These are phyloP conservation scores for Aphaenogaster ashmeadi DNA, from an alignment of 1,140 invertebrate genomes.

Conservation along the genomic window DNA sequence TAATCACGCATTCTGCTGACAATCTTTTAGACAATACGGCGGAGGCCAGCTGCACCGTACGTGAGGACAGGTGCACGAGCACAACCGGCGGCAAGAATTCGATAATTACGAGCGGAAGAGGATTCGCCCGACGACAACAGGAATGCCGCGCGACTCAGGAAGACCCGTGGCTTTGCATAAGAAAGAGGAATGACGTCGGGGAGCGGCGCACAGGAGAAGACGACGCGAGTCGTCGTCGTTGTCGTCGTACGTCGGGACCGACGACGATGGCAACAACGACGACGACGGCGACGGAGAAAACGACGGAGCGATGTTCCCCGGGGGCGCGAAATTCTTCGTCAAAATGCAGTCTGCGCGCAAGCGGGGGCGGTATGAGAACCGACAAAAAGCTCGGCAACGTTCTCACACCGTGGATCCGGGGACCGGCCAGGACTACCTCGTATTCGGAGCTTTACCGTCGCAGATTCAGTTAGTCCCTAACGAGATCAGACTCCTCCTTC, in stretches of 20 bases:
- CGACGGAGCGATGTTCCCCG: conserved; percentile 15
- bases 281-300: background rate
- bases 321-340: conserved; percentile 35
- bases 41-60: conserved; percentile 68
- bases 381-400: conserved; percentile 75
- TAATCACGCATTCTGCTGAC: conserved; percentile 27
- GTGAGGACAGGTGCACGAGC: conserved; percentile 45
- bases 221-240: background rate
- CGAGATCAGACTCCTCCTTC: conserved; percentile 49
- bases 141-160: conserved; percentile 49
- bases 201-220: background rate
- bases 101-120: conserved; percentile 75
- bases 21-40: conserved; percentile 67
- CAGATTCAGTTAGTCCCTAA: conserved; percentile 72
- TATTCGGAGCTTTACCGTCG: conserved; percentile 78
- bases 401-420: conserved; percentile 38
- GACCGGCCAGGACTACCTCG: conserved; percentile 64
- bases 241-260: conserved; percentile 21
- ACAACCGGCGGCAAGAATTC: conserved; percentile 69
- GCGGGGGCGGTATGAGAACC: conserved; percentile 51
- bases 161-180: conserved; percentile 44
- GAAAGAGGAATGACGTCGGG: conserved; percentile 48
- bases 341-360: conserved; percentile 58
- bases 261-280: conserved; percentile 19
- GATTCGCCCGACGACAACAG: conserved; percentile 53